These are phyloP conservation scores for Pempheris klunzingeri DNA, from an alignment of 2,797 vertebrate species.

Conservation along the genomic window DNA sequence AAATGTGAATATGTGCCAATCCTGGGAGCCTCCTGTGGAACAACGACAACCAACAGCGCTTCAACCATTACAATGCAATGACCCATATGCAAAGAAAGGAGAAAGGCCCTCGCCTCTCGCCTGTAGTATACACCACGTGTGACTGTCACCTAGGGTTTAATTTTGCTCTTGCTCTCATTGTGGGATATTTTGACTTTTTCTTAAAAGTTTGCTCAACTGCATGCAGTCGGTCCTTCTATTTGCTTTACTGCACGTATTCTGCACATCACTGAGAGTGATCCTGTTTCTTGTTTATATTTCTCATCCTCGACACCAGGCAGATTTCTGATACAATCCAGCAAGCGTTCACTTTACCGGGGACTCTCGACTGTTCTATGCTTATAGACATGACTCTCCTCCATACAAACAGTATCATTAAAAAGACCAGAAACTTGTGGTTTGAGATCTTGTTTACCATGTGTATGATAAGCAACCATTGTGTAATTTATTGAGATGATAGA, in stretches of 20 bases:
- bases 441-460: constrained; percentile 84
- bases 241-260: constrained; percentile 72
- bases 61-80: constrained; percentile 79
- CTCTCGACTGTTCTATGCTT: constrained; percentile 81
- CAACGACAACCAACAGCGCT: constrained; percentile 59
- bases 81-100: constrained; percentile 84
- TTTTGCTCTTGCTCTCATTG: constrained; percentile 60
- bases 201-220: constrained; percentile 71
- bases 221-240: constrained; percentile 72
- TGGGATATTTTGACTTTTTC: constrained; percentile 58
- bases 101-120: constrained; percentile 60
- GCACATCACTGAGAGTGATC: constrained; percentile 59
- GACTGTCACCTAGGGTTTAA: constrained; percentile 59
- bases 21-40: constrained; percentile 71
- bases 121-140: constrained; percentile 50
- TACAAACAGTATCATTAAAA: constrained; percentile 74
- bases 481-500: constrained; percentile 82
- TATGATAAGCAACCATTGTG: constrained; percentile 81
- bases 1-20: constrained; percentile 85
- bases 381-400: constrained; percentile 61
- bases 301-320: constrained; percentile 55
- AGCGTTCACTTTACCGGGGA: constrained; percentile 69
- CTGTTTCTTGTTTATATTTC: constrained; percentile 57
- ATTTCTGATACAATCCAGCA: constrained; percentile 66
- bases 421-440: constrained; percentile 91